phyloP scores from a whole-genome alignment of 2,797 vertebrate species.

The Sebastes kiyomatsui region DNA sequence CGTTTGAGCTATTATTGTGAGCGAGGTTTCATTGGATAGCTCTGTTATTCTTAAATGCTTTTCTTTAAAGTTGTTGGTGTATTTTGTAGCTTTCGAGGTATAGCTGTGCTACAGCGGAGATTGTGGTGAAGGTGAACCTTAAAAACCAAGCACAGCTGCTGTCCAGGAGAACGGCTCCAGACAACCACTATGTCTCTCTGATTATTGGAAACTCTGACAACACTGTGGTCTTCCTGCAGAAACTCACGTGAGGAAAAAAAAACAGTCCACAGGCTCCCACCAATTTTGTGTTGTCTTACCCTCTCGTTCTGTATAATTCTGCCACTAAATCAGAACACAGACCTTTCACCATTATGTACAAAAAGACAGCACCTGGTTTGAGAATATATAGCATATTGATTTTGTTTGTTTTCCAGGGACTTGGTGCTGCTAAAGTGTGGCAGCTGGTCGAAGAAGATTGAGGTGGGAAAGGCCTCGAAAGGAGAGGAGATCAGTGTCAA shows the following conservation, averaged over 20 bases:
- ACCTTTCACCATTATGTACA: not conserved
- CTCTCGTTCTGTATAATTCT: not conserved
- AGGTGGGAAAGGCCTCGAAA: conserved; percentile 85
- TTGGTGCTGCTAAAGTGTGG: conserved; percentile 86
- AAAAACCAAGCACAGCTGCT: conserved; percentile 90
- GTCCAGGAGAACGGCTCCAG: conserved; percentile 88
- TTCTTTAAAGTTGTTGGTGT: not conserved
- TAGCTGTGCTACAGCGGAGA: conserved; percentile 84
- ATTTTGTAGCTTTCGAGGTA: conserved; percentile 88
- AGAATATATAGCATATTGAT: not conserved
- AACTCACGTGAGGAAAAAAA: conserved; percentile 86
- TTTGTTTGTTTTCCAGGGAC: conserved; percentile 84
- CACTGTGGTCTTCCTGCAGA: conserved; percentile 90
- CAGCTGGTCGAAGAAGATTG: conserved; percentile 92
- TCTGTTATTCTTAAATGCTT: not conserved
- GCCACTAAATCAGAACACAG: not conserved
- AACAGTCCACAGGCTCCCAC: not conserved
- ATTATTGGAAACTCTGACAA: conserved; percentile 94
- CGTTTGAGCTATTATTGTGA: not conserved
- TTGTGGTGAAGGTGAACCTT: conserved; percentile 88
- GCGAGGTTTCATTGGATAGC: not conserved
- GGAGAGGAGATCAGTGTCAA: conserved; percentile 91
- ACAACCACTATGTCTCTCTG: conserved; percentile 88
- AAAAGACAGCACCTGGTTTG: not conserved
- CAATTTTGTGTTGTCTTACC: not conserved